phyloP scores from a whole-genome alignment of 2,888 invertebrate species.

The Erebia aethiops region DNA sequence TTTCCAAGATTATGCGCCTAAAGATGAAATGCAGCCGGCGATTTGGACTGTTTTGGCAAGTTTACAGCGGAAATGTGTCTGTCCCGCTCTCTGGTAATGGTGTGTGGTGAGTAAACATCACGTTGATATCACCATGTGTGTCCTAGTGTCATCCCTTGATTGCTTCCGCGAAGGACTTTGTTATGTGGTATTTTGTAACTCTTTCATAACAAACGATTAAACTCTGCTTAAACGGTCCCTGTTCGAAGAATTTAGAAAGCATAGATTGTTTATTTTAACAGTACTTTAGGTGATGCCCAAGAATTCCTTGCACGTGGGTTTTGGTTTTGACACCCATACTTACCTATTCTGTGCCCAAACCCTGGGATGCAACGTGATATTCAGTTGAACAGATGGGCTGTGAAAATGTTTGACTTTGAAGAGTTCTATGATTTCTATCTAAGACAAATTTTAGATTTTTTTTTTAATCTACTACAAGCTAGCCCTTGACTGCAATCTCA shows the following conservation, averaged over 20 bases:
- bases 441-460: too few relatives aligned
- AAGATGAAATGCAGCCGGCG: constrained; percentile 37
- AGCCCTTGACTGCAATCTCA: too few relatives aligned
- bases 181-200: constrained; percentile 21
- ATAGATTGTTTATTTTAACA: not conserved
- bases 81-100: constrained; percentile 34
- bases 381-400: too few relatives aligned
- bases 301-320: too few relatives aligned
- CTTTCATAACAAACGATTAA: constrained; percentile 5
- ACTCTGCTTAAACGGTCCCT: not conserved
- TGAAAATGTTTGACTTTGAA: too few relatives aligned
- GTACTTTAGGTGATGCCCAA: too few relatives aligned
- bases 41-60: constrained; percentile 33
- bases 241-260: not conserved
- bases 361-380: too few relatives aligned
- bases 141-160: constrained; percentile 5
- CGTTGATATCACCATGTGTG: constrained; percentile 14
- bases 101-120: constrained; percentile 35
- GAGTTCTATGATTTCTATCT: too few relatives aligned
- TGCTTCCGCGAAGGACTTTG: constrained; percentile 33
- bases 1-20: constrained; percentile 21
- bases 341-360: too few relatives aligned
- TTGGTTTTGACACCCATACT: too few relatives aligned
- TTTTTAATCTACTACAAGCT: too few relatives aligned
- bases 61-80: constrained; percentile 37